Conservation (phyloP, 2,888 invertebrate genomes). For the Diaphora mendica region DNA sequence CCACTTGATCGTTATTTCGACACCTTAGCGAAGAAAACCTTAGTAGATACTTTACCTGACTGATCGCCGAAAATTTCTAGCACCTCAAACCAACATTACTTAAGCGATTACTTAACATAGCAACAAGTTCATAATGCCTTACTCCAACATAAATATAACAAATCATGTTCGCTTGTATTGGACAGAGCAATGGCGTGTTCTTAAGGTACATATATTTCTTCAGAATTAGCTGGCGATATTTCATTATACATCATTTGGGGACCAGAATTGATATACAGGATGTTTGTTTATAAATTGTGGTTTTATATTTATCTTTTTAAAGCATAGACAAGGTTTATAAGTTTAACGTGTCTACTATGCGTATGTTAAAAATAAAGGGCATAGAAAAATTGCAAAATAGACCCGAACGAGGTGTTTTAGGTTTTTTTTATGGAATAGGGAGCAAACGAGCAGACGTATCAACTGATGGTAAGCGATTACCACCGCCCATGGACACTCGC, state of each 20-base stretch:
- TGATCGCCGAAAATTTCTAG: background rate
- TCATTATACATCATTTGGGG: slow-evolving; percentile 68
- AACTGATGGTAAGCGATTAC: too few relatives aligned
- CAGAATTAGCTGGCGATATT: slow-evolving; percentile 59
- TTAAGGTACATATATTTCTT: slow-evolving; percentile 26
- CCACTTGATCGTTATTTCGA: too few relatives aligned
- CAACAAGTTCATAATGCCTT: background rate
- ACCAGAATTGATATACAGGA: slow-evolving; percentile 50
- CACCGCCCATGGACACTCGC: too few relatives aligned
- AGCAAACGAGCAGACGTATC: too few relatives aligned
- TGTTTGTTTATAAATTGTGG: slow-evolving; percentile 23
- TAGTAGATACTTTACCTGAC: background rate
- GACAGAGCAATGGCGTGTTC: slow-evolving; percentile 16
- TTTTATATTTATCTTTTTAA: background rate
- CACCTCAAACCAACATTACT: background rate
- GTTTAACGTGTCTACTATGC: background rate
- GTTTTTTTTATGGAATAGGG: too few relatives aligned
- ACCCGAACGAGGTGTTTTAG: too few relatives aligned
- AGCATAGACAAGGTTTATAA: background rate
- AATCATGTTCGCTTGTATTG: background rate
- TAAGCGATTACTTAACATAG: background rate
- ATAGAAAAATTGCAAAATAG: background rate
- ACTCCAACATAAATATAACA: slow-evolving; percentile 5
- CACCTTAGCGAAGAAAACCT: background rate
- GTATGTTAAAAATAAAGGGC: background rate